phyloP scores from a whole-genome alignment of 1,140 invertebrate genomes.

The Drosophila pectinifera region DNA sequence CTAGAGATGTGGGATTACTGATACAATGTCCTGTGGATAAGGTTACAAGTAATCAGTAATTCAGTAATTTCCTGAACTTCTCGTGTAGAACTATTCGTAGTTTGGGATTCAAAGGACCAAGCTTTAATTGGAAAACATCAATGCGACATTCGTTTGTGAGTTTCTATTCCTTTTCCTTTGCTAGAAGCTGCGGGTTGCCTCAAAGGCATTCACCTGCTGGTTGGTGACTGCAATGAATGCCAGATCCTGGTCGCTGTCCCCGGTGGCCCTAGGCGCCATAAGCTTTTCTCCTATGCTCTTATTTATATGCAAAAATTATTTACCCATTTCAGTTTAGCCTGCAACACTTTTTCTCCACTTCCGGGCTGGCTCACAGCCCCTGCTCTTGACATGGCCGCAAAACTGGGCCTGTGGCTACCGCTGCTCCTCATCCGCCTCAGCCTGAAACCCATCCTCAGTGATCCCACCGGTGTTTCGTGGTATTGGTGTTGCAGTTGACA shows the following conservation, averaged over 20 bases:
- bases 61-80: neutral
- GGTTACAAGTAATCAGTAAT: no score
- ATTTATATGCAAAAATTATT: conserved; percentile 43
- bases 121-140: conserved; percentile 8
- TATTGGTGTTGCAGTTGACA: conserved; percentile 41
- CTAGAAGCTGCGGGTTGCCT: conserved; percentile 21
- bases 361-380: neutral
- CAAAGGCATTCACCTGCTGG: conserved; percentile 34
- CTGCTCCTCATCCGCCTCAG: neutral
- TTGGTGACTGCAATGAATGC: conserved; percentile 14
- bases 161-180: conserved; percentile 1
- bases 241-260: conserved; percentile 16
- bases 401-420: conserved; percentile 22
- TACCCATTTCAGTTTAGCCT: conserved; percentile 32
- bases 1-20: neutral
- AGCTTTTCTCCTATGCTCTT: conserved; percentile 32
- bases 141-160: conserved; percentile 10
- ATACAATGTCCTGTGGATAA: neutral
- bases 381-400: conserved; percentile 25
- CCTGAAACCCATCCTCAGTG: neutral
- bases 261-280: conserved; percentile 10
- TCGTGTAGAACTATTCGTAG: neutral
- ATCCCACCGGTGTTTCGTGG: neutral
- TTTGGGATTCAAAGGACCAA: neutral
- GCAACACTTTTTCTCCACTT: conserved; percentile 29